Evolutionary conservation across 2,113 vertebrate genomes (phyloP), one percentile per base, ranked within the genome.

Genomic region (Hippocampus comes): DNA sequence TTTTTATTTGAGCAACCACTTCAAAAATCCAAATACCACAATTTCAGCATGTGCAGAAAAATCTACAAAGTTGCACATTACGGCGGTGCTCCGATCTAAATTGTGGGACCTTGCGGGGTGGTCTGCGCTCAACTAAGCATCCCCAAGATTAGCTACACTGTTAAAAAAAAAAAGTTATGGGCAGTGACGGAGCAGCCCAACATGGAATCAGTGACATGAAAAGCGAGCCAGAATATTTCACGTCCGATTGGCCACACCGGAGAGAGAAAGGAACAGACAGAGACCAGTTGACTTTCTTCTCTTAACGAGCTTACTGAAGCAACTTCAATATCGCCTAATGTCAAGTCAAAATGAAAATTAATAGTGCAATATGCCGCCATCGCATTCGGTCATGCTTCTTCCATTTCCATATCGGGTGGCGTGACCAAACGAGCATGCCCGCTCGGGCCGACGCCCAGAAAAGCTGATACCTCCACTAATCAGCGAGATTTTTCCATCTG

Each of bases 271-370:
- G 72, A 68, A 46, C 64, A 70, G 67, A 67, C 61, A 46, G 68
- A 56, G 21, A 23, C 63, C 46, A 10, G 9, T 78, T 78, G 72
- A 86, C 77, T 78, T 77, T 81, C 68, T 56, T n/a, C 38, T 20
- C 68, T 65, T 84, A 91, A 91, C 88, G 87, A 92, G 89, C 82
- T 86, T 87, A 80, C 82, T 84, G 81, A 91, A 90, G 89, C 89
- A 91, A 89, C 88, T 91, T 91, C 90, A 87, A 91, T 91, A 90
- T 90, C 88, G 89, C 89, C 77, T 84, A 88, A 91, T 90, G 91
- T 93, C 91, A 93, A 88, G 90, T 88, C 89, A 89, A 91, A 93
- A 93, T 91, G 89, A 93, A 92, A 93, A 91, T 87, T 84, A 91
- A 90, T 91, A 91, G 91, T 88, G 89, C 89, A 92, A 89, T 91